Percentiles rank a stretch among this genome's conserved stretches.
Conservation (phyloP, 1,140 invertebrate species). For the Littorina saxatilis region DNA sequence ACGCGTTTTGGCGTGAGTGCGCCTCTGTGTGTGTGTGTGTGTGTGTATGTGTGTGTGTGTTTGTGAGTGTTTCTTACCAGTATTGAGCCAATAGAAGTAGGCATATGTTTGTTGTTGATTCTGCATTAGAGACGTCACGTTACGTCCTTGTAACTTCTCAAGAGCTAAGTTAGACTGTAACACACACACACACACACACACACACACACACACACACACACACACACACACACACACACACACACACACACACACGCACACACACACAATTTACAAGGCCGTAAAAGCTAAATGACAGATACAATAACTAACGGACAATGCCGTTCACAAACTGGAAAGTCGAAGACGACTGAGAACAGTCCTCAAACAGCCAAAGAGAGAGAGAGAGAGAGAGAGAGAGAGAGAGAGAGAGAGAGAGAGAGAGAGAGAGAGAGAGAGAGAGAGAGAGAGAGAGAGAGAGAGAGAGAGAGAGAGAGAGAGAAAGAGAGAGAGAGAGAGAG, state of each 20-base stretch:
- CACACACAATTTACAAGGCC: too few relatives aligned
- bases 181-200: background rate
- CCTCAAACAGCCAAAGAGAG: too few relatives aligned
- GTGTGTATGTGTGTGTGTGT: slow-evolving; percentile 5
- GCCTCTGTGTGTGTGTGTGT: background rate
- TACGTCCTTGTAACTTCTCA: slow-evolving; percentile 23
- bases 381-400: background rate
- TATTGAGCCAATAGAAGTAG: slow-evolving; percentile 54
- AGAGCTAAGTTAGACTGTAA: slow-evolving; percentile 43
- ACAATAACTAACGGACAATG: too few relatives aligned
- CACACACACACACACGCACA: too few relatives aligned
- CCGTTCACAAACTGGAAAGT: too few relatives aligned
- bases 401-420: background rate
- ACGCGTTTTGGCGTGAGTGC: background rate
- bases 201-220: too few relatives aligned
- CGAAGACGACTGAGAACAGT: too few relatives aligned
- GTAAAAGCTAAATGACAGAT: too few relatives aligned
- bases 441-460: background rate
- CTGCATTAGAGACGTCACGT: slow-evolving; percentile 3
- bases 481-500: background rate
- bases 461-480: background rate
- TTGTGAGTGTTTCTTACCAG: slow-evolving; percentile 40
- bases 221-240: too few relatives aligned
- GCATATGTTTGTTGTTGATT: background rate
- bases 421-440: background rate